These are phyloP conservation scores for Charaxes varanes DNA, from an alignment of 1,140 invertebrate species.

Conservation along the genomic window DNA sequence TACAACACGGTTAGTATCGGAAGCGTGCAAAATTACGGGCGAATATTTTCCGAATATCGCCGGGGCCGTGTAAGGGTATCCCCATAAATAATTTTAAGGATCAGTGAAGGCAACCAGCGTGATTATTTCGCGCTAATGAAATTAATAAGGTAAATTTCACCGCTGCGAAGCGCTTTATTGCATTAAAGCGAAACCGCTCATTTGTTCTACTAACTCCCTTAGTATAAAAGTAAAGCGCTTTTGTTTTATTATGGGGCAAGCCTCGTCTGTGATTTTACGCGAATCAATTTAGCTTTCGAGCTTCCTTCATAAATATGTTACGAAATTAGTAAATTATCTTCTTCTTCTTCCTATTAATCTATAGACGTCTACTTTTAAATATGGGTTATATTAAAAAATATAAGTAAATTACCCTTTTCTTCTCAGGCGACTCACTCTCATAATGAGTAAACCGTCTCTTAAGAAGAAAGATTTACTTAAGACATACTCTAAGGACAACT, in stretches of 20 bases:
- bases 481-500: no score
- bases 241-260: slow-evolving; percentile 27
- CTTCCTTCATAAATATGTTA: no score
- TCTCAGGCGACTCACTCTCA: no score
- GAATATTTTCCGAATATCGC: slow-evolving; percentile 13
- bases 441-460: no score
- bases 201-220: slow-evolving; percentile 23
- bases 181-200: slow-evolving; percentile 40
- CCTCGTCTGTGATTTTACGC: no score
- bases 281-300: no score
- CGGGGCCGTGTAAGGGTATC: slow-evolving; percentile 20
- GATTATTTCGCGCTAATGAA: slow-evolving; percentile 58
- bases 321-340: no score
- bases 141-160: slow-evolving; percentile 60
- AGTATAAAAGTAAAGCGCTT: slow-evolving; percentile 31
- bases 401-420: no score
- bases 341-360: no score
- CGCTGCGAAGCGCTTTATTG: slow-evolving; percentile 41
- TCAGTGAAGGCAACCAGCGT: slow-evolving; percentile 41
- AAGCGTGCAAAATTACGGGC: slow-evolving; percentile 6
- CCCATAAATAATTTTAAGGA: slow-evolving; percentile 55
- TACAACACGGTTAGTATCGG: slow-evolving; percentile 1
- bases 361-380: no score
- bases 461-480: no score
- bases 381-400: no score